A percentile compares a stretch with the other conserved stretches of the same genome.
Evolutionary conservation across 2,797 vertebrate genomes (phyloP).

Genomic region (Anas bernieri): DNA sequence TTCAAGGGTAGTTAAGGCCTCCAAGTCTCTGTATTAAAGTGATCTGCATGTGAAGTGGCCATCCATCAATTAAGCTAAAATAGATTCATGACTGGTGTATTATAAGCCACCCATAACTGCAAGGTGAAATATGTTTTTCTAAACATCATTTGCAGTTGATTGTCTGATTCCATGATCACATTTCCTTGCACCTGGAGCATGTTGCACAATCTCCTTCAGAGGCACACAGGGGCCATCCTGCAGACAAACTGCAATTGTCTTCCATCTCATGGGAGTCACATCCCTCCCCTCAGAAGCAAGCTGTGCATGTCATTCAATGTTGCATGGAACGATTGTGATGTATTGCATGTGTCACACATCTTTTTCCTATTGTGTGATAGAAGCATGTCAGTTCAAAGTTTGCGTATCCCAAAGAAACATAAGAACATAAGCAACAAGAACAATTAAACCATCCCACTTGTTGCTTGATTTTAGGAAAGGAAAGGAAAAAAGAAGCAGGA

Average conservation of each 20-base stretch:
- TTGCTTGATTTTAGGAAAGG: not conserved
- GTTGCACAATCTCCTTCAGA: not conserved
- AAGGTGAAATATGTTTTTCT: not conserved
- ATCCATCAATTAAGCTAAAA: not conserved
- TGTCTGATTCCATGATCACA: not conserved
- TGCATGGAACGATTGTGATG: not conserved
- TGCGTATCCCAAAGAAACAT: not conserved
- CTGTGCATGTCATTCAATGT: not conserved
- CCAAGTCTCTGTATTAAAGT: not conserved
- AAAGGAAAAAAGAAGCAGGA: not conserved
- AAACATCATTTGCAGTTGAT: not conserved
- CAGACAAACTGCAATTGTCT: not conserved
- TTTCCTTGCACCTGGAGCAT: not conserved
- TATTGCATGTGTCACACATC: not conserved
- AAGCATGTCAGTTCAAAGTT: not conserved
- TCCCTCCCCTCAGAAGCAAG: not conserved
- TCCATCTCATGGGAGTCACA: not conserved
- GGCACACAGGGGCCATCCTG: not conserved
- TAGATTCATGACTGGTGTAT: not conserved
- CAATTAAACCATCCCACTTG: not conserved
- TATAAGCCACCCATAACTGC: too few species aligned
- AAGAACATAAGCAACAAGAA: not conserved
- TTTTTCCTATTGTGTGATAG: not conserved
- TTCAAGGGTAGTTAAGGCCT: not conserved
- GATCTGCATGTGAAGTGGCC: not conserved